Conservation (phyloP, 2,113 vertebrate species). For the Heptranchias perlo region DNA sequence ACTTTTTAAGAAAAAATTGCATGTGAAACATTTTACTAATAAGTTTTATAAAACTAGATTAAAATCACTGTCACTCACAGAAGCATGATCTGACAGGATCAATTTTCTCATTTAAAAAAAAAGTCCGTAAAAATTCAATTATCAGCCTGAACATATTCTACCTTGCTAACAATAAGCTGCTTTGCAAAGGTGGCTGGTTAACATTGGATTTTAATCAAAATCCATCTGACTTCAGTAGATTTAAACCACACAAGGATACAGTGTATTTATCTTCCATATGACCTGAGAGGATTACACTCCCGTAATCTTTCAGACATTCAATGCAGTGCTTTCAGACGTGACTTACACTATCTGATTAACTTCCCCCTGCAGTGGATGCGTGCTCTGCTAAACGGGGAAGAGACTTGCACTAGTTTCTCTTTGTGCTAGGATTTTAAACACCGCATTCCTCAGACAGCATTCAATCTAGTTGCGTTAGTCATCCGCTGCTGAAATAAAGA, state of each 20-base stretch:
- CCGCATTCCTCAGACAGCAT: background rate
- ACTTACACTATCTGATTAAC: background rate
- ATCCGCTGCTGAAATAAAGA: background rate
- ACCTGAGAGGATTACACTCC: background rate
- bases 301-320: background rate
- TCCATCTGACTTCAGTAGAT: background rate
- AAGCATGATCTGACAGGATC: background rate
- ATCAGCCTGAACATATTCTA: background rate
- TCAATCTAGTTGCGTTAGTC: background rate
- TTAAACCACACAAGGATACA: background rate
- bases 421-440: background rate
- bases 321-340: background rate
- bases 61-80: background rate
- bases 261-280: background rate
- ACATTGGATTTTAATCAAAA: background rate
- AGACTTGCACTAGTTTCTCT: background rate
- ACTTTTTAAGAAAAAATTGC: background rate
- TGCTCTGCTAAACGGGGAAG: background rate
- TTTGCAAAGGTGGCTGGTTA: background rate
- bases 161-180: background rate
- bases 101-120: background rate
- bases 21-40: background rate
- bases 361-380: background rate
- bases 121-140: background rate
- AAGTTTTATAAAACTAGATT: background rate